Base-by-base conservation (phyloP, 2,888 invertebrate species). In the Catocala fraxini region DNA sequence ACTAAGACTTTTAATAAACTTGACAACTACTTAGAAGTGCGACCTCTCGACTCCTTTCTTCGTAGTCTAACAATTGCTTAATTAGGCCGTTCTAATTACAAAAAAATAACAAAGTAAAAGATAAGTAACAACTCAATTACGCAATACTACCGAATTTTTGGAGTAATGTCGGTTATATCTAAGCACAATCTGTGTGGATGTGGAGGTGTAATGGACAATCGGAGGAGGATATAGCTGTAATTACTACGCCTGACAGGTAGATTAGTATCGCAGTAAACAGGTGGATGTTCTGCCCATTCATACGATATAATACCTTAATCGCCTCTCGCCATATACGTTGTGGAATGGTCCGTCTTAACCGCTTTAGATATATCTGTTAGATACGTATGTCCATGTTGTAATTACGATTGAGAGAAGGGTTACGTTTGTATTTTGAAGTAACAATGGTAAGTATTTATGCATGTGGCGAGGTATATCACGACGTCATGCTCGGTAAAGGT, bases 241-340 rank as follows among this genome's bases (percentile, higher is more conserved):
- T 49, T 53, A 62, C 15, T 54, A 34, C 33, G 41, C 11, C 39
- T 62, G 62, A 54, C 57, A 62, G 62, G 33, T 54, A 34, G 53
- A 62, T 62, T 54, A 57, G 35, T 54, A 53, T 45, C 41, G 39
- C 39, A 41, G 39, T 56, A 52, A 52, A 48, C 49, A 43, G 55
- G 61, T 56, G 49, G 35, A 56, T 62, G 62, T 53, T 48, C 46
- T 53, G 45, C n/a, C 53, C 49, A 53, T 57, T 62, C 57, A 62
- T 43, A 62, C 57, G 45, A 56, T 51, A 56, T 56, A 61, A 56
- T 56, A 56, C 56, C 34, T 45, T 62, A 62, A 62, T 62, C 62
- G 45, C 33, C 25, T 43, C 45, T 5, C 13, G 9, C 46, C 10
- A 52, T 34, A 52, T 15, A 56, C 13, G 51, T 34, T 11, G 47